These are phyloP conservation scores for Stegostoma tigrinum DNA, from an alignment of 2,113 vertebrate species.

Conservation along the genomic window DNA sequence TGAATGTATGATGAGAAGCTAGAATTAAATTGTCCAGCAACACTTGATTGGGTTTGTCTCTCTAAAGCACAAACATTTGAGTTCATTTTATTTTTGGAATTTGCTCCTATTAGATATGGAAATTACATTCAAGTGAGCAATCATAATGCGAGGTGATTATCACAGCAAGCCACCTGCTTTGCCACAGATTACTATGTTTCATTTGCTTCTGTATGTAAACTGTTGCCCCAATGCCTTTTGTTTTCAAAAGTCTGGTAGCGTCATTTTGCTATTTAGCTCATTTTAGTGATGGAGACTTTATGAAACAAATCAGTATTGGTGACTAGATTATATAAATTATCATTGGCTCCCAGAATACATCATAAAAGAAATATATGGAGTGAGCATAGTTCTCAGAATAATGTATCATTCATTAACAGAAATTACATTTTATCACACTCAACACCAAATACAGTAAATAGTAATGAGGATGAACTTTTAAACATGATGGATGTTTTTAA, in stretches of 20 bases:
- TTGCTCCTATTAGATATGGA: slow-evolving; percentile 30
- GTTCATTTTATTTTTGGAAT: slow-evolving; percentile 29
- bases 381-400: neutral
- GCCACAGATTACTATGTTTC: slow-evolving; percentile 22
- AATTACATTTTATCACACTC: neutral
- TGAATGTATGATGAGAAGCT: neutral
- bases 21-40: slow-evolving; percentile 1
- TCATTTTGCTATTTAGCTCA: neutral
- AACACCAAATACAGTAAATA: neutral
- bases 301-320: neutral
- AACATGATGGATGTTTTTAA: neutral
- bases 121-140: slow-evolving; percentile 35
- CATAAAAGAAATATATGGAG: neutral
- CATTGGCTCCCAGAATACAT: neutral
- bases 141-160: slow-evolving; percentile 32
- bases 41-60: neutral
- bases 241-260: neutral
- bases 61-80: neutral
- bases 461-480: neutral
- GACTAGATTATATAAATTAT: slow-evolving; percentile 22
- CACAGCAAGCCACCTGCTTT: slow-evolving; percentile 28
- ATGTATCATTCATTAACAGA: neutral
- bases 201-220: slow-evolving; percentile 6
- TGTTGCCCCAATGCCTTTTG: slow-evolving; percentile 14
- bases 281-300: neutral